Conservation (phyloP, 2,888 invertebrate genomes). For the Pardosa pseudoannulata region DNA sequence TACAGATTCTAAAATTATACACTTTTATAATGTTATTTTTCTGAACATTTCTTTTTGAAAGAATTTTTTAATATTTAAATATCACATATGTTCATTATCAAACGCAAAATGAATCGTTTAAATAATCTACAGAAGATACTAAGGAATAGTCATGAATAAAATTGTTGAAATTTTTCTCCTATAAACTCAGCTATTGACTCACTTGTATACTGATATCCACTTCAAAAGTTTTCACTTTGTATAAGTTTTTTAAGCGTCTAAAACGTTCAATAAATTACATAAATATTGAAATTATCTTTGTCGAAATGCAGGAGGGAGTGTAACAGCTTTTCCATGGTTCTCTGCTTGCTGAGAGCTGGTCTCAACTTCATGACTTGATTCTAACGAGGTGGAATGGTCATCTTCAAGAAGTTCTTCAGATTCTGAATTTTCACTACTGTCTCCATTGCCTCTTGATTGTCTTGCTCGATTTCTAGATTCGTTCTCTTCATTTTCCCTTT, state of each 20-base stretch:
- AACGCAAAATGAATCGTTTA: too few species aligned
- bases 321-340: conserved; percentile 55
- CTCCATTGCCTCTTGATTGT: conserved; percentile 39
- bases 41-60: too few species aligned
- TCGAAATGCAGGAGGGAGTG: conserved; percentile 60
- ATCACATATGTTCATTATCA: too few species aligned
- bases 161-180: neutral
- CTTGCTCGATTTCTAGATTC: conserved; percentile 31
- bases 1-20: too few species aligned
- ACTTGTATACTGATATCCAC: neutral
- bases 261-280: conserved; percentile 13
- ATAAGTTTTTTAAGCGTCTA: neutral
- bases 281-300: conserved; percentile 24
- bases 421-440: conserved; percentile 5
- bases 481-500: conserved; percentile 47
- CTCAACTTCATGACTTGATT: neutral
- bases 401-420: neutral
- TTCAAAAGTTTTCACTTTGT: neutral
- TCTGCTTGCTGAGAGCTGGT: conserved; percentile 22
- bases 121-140: too few species aligned
- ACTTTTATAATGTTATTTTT: too few species aligned
- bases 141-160: too few species aligned
- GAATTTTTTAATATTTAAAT: too few species aligned
- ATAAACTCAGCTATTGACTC: neutral
- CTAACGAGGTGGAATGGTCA: neutral